Evolutionary conservation across 2,888 invertebrate species (phyloP), one percentile per base, ranked within the genome.

Genomic region (Petrolisthes manimaculis): DNA sequence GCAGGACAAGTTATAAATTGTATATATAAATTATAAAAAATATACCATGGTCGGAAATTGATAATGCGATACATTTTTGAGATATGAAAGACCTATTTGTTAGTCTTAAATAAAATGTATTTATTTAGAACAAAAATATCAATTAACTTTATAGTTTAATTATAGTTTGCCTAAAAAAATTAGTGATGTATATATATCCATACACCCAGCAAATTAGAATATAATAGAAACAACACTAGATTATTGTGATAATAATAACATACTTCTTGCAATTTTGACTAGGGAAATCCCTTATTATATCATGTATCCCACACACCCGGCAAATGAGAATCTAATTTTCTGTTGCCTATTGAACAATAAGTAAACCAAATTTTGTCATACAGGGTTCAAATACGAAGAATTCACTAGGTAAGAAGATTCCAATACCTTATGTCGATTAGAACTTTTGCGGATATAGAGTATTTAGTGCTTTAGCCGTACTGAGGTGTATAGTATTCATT

Each of bases 281-380:
- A 18, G 2, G 8, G 21, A 5, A 74, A 74, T 74, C 5, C 14
- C 74, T 24, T 37, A 24, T 8, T 5, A 8, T 74, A 24, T 8
- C 5, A 21, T 74, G 18, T 14, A 9, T 74, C 37, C 18, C 18
- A 21, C n/a, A 14, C 5, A 79, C 8, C 54, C 55, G 24, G 53
- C 56, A 79, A 79, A 79, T 37, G 78, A 78, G 53, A 78, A 14
- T 78, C 54, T 78, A 53, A 53, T 78, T 78, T 78, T 69, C 37
- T 71, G 71, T 71, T 71, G 71, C 71, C 71, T 71, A 71, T 71
- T 71, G 71, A 71, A 71, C 71, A n/a, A 71, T n/a, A 71, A 71
- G 71, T 12, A n/a, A 71, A 71, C 21, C 12, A 6, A 71, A 71
- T 21, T 71, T n/a, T 71, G 14, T 6, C 14, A 18, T 71, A n/a